Evolutionary conservation across 2,888 invertebrate species (phyloP), one percentile per base, ranked within the genome.

Genomic region (Napeogenes sylphis): DNA sequence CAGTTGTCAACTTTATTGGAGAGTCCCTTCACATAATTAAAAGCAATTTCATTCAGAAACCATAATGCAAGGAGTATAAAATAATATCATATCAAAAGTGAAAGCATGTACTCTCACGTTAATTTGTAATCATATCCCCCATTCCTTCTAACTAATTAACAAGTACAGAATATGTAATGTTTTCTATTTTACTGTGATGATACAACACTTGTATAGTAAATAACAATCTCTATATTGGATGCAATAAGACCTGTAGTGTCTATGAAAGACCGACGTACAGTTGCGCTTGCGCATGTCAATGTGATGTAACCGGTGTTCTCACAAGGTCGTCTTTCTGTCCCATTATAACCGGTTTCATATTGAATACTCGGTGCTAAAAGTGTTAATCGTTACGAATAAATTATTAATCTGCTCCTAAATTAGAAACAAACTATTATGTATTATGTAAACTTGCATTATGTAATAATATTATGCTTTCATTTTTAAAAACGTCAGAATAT

Each of bases 291-390:
- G 73, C 70, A 62, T 66, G 64, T 69, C 69, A 66, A 56, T 53
- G 63, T 78, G 78, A 79, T 75, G 78, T 78, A 77, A 77, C 69
- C 68, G 64, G 70, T 68, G 71, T 67, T 62, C 74, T 68, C 73
- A 71, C 79, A 79, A 79, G 79, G 79, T 78, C 79, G 78, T 62
- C 61, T 69, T 68, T 73, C 72, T 71, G 73, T 71, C 72, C 71
- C 73, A 72, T 66, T 71, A 64, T 67, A 71, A 78, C 78, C 77
- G 78, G 78, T 77, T 76, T 60, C 53, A 54, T 58, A 45, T 51
- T 61, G 65, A 55, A 68, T 61, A 69, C 12, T 68, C 68, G 47
- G 51, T 47, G 60, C 35, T 59, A 67, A 58, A 62, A 62, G 55
- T 55, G 51, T 30, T 59, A 51, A 51, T 51, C 4, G 10, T 30